Percentiles rank a stretch among this genome's conserved stretches.
These are phyloP conservation scores for Promerops cafer DNA, from an alignment of 2,113 vertebrate genomes.

Conservation along the genomic window DNA sequence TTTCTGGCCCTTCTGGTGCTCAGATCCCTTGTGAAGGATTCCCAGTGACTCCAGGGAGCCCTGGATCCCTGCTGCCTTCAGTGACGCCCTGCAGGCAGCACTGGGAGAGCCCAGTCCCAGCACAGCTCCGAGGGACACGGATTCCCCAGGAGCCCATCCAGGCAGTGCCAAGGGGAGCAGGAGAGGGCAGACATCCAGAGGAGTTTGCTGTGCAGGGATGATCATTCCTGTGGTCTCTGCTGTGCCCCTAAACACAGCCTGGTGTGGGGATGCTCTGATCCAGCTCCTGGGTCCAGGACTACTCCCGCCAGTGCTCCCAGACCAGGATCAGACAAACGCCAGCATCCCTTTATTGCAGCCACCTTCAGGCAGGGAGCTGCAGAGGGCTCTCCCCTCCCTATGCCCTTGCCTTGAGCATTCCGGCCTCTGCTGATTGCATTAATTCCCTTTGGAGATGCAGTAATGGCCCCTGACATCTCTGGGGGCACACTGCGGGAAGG, in stretches of 20 bases:
- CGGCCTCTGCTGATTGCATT: background rate
- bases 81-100: too few relatives aligned
- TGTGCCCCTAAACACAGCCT: background rate
- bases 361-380: background rate
- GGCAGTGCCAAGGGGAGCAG: fast-evolving
- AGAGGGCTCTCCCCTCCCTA: background rate
- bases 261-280: background rate
- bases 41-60: background rate
- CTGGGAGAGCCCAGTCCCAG: background rate
- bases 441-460: background rate
- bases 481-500: background rate
- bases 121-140: fast-evolving
- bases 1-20: background rate
- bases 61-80: background rate
- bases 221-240: background rate
- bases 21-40: background rate
- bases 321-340: background rate
- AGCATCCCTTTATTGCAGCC: background rate
- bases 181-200: background rate
- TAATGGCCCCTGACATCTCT: background rate
- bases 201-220: background rate
- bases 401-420: background rate
- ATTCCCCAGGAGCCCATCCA: background rate
- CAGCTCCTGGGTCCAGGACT: background rate
- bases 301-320: background rate